phyloP scores from a whole-genome alignment of 2,888 invertebrate genomes.

The Drosophila ochracea region DNA sequence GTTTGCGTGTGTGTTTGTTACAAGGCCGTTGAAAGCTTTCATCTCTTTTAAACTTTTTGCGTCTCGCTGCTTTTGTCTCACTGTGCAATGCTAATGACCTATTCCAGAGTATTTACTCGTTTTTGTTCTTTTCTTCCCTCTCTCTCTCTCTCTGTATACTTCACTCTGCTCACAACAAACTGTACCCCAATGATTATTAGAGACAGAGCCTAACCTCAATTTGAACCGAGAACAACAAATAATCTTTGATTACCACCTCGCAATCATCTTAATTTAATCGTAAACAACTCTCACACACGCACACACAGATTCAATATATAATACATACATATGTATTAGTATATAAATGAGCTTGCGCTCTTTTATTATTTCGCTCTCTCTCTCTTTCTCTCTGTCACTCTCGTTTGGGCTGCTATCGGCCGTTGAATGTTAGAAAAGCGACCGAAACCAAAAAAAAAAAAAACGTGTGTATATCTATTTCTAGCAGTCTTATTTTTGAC shows the following conservation, averaged over 20 bases:
- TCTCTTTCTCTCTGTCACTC: slow-evolving; percentile 23
- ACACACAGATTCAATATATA: slow-evolving; percentile 13
- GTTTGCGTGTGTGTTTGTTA: slow-evolving; percentile 12
- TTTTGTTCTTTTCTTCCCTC: slow-evolving; percentile 17
- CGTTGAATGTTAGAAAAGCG: slow-evolving; percentile 42
- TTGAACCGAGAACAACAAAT: slow-evolving; percentile 75
- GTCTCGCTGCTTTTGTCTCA: slow-evolving; percentile 23
- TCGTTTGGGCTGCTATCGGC: slow-evolving; percentile 31
- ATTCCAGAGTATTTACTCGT: slow-evolving; percentile 49
- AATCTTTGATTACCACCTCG: slow-evolving; percentile 75
- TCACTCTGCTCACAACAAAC: slow-evolving; percentile 46
- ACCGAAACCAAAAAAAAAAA: slow-evolving; percentile 61
- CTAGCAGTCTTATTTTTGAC: slow-evolving; percentile 44
- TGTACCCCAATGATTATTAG: slow-evolving; percentile 53
- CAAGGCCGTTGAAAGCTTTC: slow-evolving; percentile 48
- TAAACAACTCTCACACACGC: slow-evolving; percentile 61
- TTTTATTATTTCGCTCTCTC: slow-evolving; percentile 24
- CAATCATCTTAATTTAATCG: slow-evolving; percentile 79
- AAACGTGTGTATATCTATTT: slow-evolving; percentile 81
- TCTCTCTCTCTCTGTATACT: background rate
- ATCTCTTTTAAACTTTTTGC: slow-evolving; percentile 40
- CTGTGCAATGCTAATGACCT: slow-evolving; percentile 62
- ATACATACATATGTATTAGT: slow-evolving; percentile 23
- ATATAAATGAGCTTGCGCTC: slow-evolving; percentile 32
- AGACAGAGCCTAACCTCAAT: slow-evolving; percentile 68